Percentiles rank a stretch among this genome's conserved stretches.
Conservation (phyloP, 2,797 vertebrate genomes). For the Graptemys geographica region DNA sequence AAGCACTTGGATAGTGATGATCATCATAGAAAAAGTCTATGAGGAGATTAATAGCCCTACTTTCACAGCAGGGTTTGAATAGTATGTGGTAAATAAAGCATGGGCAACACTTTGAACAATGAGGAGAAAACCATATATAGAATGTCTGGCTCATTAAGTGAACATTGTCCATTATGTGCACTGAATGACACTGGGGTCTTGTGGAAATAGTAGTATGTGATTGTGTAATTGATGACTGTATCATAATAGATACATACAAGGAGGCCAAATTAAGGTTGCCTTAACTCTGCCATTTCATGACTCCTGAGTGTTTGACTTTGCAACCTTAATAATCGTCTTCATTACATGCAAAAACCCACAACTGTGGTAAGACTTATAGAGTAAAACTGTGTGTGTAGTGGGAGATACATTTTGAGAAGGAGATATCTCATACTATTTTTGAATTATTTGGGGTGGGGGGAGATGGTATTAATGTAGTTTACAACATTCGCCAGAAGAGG, state of each 20-base stretch:
- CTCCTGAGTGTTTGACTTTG: neutral
- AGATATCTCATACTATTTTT: neutral
- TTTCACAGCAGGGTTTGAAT: neutral
- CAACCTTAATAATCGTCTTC: neutral
- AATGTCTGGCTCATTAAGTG: neutral
- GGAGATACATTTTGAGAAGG: neutral
- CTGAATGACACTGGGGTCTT: neutral
- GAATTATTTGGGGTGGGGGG: accelerated
- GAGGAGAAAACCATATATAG: neutral
- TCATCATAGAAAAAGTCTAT: neutral
- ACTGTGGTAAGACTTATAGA: neutral
- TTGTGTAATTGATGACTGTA: too few species aligned
- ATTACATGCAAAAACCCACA: neutral
- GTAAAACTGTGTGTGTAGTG: neutral
- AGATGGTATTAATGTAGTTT: neutral
- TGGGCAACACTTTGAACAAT: neutral
- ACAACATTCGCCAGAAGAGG: neutral
- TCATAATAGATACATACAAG: neutral
- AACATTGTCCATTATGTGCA: neutral
- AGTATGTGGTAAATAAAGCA: neutral
- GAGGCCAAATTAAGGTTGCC: neutral
- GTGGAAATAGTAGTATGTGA: too few species aligned
- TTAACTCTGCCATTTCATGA: neutral
- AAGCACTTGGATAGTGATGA: neutral
- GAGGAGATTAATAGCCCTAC: too few species aligned